Conservation (phyloP, 2,113 vertebrate genomes). For the Takifugu bimaculatus region DNA sequence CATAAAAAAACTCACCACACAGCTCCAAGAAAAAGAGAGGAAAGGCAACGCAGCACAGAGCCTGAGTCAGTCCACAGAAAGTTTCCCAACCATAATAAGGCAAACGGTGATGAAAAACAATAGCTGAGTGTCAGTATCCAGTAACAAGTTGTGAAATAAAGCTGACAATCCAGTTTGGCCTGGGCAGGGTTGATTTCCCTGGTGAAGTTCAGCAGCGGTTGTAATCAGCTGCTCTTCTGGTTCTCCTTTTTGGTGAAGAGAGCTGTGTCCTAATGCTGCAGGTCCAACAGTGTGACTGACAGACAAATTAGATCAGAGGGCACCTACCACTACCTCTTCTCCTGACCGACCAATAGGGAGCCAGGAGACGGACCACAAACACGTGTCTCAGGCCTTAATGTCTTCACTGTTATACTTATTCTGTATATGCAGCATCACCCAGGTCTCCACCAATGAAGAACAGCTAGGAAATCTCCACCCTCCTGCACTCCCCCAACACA, state of each 20-base stretch:
- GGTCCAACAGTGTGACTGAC: slow-evolving; percentile 43
- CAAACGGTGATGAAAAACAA: too few relatives aligned
- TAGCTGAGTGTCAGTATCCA: slow-evolving; percentile 33
- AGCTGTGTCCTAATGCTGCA: slow-evolving; percentile 34
- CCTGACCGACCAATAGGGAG: slow-evolving; percentile 32
- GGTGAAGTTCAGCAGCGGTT: slow-evolving; percentile 15
- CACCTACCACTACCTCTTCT: slow-evolving; percentile 33
- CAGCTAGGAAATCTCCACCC: slow-evolving; percentile 41
- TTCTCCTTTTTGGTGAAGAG: slow-evolving; percentile 31
- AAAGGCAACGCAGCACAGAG: background rate
- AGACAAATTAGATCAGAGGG: slow-evolving; percentile 44
- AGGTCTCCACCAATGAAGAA: slow-evolving; percentile 34
- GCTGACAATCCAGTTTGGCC: slow-evolving; percentile 27
- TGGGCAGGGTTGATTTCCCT: slow-evolving; percentile 9
- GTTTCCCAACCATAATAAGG: too few relatives aligned
- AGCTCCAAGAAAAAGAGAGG: slow-evolving; percentile 17
- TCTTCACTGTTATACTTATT: slow-evolving; percentile 14
- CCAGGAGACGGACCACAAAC: slow-evolving; percentile 27
- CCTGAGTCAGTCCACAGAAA: too few relatives aligned
- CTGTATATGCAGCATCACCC: slow-evolving; percentile 18
- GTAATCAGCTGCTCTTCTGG: background rate
- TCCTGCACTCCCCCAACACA: background rate
- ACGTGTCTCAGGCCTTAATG: slow-evolving; percentile 28
- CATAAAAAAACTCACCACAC: slow-evolving; percentile 43
- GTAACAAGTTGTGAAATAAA: slow-evolving; percentile 16